Base-by-base conservation (phyloP, 2,888 invertebrate species). In the Tetragnatha montana region DNA sequence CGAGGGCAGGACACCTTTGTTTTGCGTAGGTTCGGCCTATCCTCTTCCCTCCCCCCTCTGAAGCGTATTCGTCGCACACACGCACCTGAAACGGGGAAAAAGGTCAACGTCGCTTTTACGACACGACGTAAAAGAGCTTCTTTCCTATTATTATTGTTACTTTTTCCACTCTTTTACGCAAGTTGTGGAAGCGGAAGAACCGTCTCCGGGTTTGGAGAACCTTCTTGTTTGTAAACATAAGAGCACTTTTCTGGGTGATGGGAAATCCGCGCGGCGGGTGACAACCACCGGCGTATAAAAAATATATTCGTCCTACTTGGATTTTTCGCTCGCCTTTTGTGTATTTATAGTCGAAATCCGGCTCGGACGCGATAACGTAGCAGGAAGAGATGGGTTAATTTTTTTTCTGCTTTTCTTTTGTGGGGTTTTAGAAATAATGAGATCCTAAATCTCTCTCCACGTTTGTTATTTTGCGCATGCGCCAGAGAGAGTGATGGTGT, bases 31-130 rank as follows among this genome's bases (percentile, higher is more conserved):
- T 71, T 82, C 8, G 60, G 17, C 74, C 50, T 60, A 82, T 70
- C 71, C 78, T 19, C 78, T 35, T 35, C 35, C 35, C 35, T 35
- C 35, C 35, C 35, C 35, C 35, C 4, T 35, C 1, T 35, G 71
- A 82, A 88, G 82, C 73, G 51, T 88, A 87, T 81, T 87, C 81
- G 22, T 81, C 21, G 70, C 69, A 74, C 21, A 70, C 21, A 51
- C 69, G 74, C 21, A 70, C 81, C n/a, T 73, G 22, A 78, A 47
- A 71, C 22, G 71, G 10, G 35, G 76, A 88, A 82, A 78, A 88
- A 88, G 87, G 88, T 88, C 88, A 88, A 71, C 76, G 76, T 78
- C 70, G 70, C 78, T 88, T 35, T 60, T n/a, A 82, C 70, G 71
- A 81, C 76, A 51, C 70, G 70, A 78, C 83, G 47, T 83, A 68